A percentile compares a stretch with the other conserved stretches of the same genome.
These are phyloP conservation scores for Rotaria sp. DNA, from an alignment of 2,888 invertebrate species.

Conservation along the genomic window DNA sequence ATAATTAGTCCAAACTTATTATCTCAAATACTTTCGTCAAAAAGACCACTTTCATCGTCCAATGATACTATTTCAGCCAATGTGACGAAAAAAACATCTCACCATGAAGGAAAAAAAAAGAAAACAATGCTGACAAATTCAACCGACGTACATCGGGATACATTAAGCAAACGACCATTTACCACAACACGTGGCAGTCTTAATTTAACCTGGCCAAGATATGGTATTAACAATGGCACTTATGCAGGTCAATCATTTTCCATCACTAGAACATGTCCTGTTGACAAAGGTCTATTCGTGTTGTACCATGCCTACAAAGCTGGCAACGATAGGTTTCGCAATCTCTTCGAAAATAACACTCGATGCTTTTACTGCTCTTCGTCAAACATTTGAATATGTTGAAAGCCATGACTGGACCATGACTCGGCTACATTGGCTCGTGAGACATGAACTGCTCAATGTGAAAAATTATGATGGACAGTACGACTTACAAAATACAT, in stretches of 20 bases:
- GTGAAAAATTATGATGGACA: neutral
- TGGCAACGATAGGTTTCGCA: neutral
- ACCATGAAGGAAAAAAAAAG: too few species aligned
- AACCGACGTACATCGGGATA: too few species aligned
- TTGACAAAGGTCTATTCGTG: neutral
- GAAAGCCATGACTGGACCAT: neutral
- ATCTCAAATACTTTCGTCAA: too few species aligned
- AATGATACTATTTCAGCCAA: too few species aligned
- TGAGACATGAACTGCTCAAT: neutral
- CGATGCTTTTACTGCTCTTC: neutral
- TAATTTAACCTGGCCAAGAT: too few species aligned
- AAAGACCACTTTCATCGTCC: too few species aligned
- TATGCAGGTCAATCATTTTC: neutral
- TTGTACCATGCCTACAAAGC: neutral
- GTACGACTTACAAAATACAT: neutral
- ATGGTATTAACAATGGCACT: neutral
- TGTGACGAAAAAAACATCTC: too few species aligned
- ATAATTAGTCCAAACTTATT: too few species aligned
- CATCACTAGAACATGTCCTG: neutral
- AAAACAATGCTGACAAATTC: too few species aligned
- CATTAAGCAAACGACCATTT: too few species aligned
- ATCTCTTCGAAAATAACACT: neutral
- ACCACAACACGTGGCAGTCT: too few species aligned
- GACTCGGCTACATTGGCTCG: neutral
- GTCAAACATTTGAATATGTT: neutral